A percentile compares a stretch with the other conserved stretches of the same genome.
phyloP scores from a whole-genome alignment of 2,113 vertebrate species.

The Hippoglossus stenolepis region DNA sequence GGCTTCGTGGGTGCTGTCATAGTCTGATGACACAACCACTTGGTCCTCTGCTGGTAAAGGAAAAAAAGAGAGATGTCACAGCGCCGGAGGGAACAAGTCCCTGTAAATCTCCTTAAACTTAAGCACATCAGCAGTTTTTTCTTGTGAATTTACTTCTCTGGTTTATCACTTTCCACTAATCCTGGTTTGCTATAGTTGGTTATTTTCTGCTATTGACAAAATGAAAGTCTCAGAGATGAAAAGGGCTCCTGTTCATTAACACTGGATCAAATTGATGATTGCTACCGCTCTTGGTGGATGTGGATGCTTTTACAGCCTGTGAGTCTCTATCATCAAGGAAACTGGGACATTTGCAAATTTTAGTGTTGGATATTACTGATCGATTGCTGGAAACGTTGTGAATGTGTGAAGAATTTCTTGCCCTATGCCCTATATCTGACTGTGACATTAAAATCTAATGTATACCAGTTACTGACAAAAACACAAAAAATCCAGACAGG shows the following conservation, averaged over 20 bases:
- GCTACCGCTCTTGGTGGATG: neutral
- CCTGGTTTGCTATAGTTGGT: neutral
- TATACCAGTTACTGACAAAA: no score
- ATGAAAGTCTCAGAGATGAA: slow-evolving; percentile 9
- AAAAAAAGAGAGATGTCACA: slow-evolving; percentile 17
- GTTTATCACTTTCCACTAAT: neutral
- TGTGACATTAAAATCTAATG: no score
- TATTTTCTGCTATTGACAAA: slow-evolving; percentile 3
- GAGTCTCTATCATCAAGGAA: no score
- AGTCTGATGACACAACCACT: slow-evolving; percentile 90
- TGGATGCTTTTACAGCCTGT: no score
- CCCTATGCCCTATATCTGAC: no score
- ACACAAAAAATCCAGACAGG: no score
- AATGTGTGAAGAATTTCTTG: no score
- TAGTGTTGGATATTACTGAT: no score
- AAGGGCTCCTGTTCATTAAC: slow-evolving; percentile 1
- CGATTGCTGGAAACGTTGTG: no score
- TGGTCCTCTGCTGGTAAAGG: slow-evolving; percentile 85
- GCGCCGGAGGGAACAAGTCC: neutral
- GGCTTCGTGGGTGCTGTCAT: slow-evolving; percentile 89
- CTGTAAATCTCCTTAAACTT: slow-evolving; percentile 9
- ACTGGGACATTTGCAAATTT: no score
- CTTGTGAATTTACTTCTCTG: neutral
- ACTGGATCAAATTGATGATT: neutral
- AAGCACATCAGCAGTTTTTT: neutral